Base-by-base conservation (phyloP, 2,888 invertebrate species). In the Glyphotaelius pellucidus region DNA sequence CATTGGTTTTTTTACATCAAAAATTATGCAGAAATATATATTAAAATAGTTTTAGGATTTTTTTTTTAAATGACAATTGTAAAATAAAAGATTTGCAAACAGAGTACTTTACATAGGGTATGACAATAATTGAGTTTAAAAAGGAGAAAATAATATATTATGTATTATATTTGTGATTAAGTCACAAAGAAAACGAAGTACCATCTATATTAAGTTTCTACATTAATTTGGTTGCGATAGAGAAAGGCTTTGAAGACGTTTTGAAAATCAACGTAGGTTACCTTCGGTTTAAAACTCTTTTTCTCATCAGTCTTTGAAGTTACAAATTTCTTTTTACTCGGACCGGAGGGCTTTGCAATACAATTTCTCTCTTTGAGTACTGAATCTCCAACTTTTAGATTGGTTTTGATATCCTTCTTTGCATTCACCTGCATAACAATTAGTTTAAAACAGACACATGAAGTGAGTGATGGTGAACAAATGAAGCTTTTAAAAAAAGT, bases 271-370 rank as follows among this genome's bases (percentile, higher is more conserved):
- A 90, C 67, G 79, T n/a, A 38, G 80, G 32, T 92, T 91, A 92
- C 92, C 92, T 92, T 92, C 15, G 67, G 88, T 85, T 86, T 90
- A 35, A 89, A 47, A 84, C 84, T 67, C 67, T 95, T 95, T 92
- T 95, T 95, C 92, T 95, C 95, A 11, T 95, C 95, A 92, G 95
- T 95, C 93, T 95, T 95, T 84, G 92, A 90, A 35, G 90, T 80
- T 85, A 92, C 93, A 32, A 94, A 83, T 91, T 94, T 94, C 94
- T 94, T 94, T 89, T 93, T 93, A 89, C 93, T 93, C 14, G 92
- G 89, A 81, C 93, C 91, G 1, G 93, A 91, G 12, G 93, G 91
- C 90, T 93, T 94, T 42, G 94, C 93, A 79, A 92, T 85, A 81
- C 91, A 92, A 90, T 84, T 91, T 91, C 92, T 94, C 67, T 94